Base-by-base conservation (phyloP, 2,113 vertebrate species). In the Camelus bactrianus region DNA sequence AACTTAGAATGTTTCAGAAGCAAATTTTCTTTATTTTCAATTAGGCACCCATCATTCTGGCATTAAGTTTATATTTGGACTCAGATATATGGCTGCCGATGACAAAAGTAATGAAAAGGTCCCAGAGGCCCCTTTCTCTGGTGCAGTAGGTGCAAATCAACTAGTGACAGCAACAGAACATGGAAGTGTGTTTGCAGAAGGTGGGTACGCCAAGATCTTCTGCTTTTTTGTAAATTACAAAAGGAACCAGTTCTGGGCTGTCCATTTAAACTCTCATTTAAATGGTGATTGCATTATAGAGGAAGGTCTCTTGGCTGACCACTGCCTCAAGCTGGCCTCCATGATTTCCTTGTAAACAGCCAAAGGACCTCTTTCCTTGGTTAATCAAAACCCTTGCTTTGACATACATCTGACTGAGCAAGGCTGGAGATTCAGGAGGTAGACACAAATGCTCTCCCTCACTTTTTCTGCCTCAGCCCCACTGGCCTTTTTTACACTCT, bases 151-250 rank as follows among this genome's bases (percentile, higher is more conserved):
- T 81, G 67, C 84, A 91, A 96, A 85, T 97, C 52, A 81, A 73
- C 72, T 96, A 87, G 80, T 87, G 62, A 30, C 65, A 96, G 91
- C 75, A 95, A 85, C 46, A 84, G 85, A 97, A 77, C 35, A 42
- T 28, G 6, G 73, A 79, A 38, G 42, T 91, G 85, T 96, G 24
- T 94, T 87, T 50, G 35, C 28, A 94, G 48, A 67, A 84, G 72
- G 46, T 28, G 93, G 87, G 79, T 84, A 65, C 6, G 75, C 38
- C 70, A 72, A 38, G 38, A 20, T 30, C 70, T 89, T 87, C 95
- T 72, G 38, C 20, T 70, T 97, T 93, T 52, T 22, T 15, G 38
- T 91, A 80, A 35, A 91, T 82, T 95, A 84, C 70, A 88, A 67
- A 88, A 94, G 24, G 32, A 96, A 77, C 11, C 84, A 64, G 14